Base-by-base conservation (phyloP, 2,888 invertebrate species). In the Spodoptera picta region DNA sequence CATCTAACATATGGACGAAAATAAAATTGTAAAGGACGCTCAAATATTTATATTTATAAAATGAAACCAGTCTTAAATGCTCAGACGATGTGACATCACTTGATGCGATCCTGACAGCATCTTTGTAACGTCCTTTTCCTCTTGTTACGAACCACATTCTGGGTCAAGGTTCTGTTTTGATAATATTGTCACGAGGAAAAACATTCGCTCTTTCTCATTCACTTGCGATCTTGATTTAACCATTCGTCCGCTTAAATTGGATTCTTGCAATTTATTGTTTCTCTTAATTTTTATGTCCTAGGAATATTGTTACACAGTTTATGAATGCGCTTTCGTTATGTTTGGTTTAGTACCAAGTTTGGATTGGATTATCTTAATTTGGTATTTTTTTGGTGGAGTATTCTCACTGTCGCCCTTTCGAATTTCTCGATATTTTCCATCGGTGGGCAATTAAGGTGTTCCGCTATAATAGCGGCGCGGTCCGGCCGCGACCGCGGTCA, bases 81-180 rank as follows among this genome's bases (percentile, higher is more conserved):
- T 60, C 65, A 44, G 53, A 46, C 61, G 62, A 60, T 72, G 69
- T 77, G 79, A 79, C 71, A 75, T 79, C 75, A 79, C 59, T 69
- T 69, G 63, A 70, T 79, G 62, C 52, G 65, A 65, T 73, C 73
- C 71, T 73, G 68, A 62, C 69, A 70, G 66, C 73, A 77, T 75
- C 73, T 69, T 43, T 50, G 73, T 66, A 53, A 67, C 68, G 81
- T 89, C 83, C 84, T 89, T 90, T 88, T 89, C 87, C 87, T 87
- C 85, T 83, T 86, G 80, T 86, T 82, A 83, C 79, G 81, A 84
- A 70, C 75, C 64, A 79, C 78, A 82, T 86, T 87, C 85, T 86
- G 85, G 91, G 93, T 92, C 93, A 92, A 92, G 92, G 93, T 88
- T 88, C 76, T 90, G 88, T 90, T 89, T 88, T 89, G 89, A 90